A percentile compares a stretch with the other conserved stretches of the same genome.
These are phyloP conservation scores for Pedicia rivosa DNA, from an alignment of 2,888 invertebrate species.

Conservation along the genomic window DNA sequence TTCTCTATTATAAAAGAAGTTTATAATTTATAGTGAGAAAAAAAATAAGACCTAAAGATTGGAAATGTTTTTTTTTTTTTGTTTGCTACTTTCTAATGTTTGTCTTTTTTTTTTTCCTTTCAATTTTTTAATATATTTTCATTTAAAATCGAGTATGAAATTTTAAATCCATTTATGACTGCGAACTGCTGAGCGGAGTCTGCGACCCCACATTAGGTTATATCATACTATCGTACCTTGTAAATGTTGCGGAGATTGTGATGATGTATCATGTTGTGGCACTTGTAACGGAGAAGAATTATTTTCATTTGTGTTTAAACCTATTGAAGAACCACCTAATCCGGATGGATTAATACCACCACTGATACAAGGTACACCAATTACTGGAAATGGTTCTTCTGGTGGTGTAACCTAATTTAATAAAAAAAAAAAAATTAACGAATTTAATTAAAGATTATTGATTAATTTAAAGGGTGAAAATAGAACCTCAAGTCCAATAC, in stretches of 20 bases:
- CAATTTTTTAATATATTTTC: no score
- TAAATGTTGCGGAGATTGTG: conserved; percentile 46
- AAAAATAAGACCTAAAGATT: no score
- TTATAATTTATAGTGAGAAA: no score
- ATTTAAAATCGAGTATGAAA: no score
- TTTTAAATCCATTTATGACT: conserved; percentile 36
- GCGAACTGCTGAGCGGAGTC: conserved; percentile 59
- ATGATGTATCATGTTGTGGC: conserved; percentile 26
- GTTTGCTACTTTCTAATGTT: no score
- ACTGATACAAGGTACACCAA: conserved; percentile 26
- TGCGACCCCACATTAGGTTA: conserved; percentile 84
- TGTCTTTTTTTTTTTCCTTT: no score
- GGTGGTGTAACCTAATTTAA: conserved; percentile 43
- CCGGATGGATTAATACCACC: conserved; percentile 30
- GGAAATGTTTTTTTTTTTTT: no score
- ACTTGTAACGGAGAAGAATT: conserved; percentile 47
- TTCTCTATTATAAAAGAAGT: no score
- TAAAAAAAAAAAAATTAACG: neutral
- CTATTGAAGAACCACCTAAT: conserved; percentile 22
- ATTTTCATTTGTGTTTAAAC: conserved; percentile 31
- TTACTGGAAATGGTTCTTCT: conserved; percentile 36
- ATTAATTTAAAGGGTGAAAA: neutral
- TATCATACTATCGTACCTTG: conserved; percentile 93
- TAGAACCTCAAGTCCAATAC: conserved; percentile 68
- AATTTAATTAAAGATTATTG: neutral